phyloP scores from a whole-genome alignment of 2,888 invertebrate genomes.

The Amblyjoppa fuscipennis region DNA sequence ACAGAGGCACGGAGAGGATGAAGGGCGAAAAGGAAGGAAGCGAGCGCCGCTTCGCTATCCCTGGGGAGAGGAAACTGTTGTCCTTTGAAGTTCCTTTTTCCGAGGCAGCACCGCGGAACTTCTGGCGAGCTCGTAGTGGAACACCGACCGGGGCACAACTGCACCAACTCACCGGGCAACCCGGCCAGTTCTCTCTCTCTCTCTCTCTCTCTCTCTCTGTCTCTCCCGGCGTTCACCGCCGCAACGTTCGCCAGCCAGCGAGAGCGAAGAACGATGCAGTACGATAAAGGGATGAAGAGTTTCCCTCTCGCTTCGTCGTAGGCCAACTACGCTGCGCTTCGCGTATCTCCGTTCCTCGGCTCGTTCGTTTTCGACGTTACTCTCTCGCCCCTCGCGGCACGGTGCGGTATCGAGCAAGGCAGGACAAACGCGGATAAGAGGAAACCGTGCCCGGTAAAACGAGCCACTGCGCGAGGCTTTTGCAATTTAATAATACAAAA shows the following conservation, averaged over 20 bases:
- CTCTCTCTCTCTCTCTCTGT: constrained; percentile 1
- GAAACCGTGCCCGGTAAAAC: neutral
- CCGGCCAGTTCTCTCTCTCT: neutral
- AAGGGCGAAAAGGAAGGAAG: constrained; percentile 45
- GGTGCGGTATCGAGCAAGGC: constrained; percentile 24
- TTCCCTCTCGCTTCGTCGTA: constrained; percentile 5
- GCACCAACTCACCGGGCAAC: constrained; percentile 43
- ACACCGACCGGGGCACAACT: constrained; percentile 47
- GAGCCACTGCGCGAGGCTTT: neutral
- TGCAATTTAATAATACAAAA: constrained; percentile 64
- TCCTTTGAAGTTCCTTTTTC: constrained; percentile 71
- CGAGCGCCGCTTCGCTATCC: constrained; percentile 66
- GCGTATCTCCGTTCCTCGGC: constrained; percentile 1
- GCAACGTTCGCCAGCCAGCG: constrained; percentile 41
- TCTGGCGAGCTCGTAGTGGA: constrained; percentile 29
- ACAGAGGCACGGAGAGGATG: constrained; percentile 28
- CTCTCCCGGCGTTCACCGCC: neutral
- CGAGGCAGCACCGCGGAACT: constrained; percentile 55
- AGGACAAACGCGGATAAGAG: constrained; percentile 62
- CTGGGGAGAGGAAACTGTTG: constrained; percentile 67
- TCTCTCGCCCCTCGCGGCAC: neutral
- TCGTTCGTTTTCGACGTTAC: constrained; percentile 8
- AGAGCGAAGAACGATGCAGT: constrained; percentile 50
- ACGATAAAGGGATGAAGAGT: constrained; percentile 37
- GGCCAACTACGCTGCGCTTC: neutral